Evolutionary conservation across 1,140 invertebrate species (phyloP).

Genomic region (Capitella teleta): DNA sequence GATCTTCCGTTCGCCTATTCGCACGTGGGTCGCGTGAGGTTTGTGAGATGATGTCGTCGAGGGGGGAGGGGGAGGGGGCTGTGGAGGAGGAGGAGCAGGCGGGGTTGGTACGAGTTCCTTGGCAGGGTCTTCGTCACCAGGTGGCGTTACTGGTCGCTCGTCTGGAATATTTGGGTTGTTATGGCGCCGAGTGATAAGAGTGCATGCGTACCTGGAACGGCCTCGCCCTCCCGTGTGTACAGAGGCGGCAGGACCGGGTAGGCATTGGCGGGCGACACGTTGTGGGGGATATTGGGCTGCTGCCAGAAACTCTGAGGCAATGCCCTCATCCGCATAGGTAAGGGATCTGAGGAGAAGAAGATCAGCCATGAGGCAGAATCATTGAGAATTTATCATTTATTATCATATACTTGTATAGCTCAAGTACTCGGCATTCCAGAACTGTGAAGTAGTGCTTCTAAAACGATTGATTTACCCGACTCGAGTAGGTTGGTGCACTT

Average conservation of each 20-base stretch:
- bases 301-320: conserved; percentile 50
- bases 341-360: conserved; percentile 36
- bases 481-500: too few species aligned
- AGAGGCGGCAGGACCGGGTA: conserved; percentile 43
- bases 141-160: conserved; percentile 40
- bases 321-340: conserved; percentile 47
- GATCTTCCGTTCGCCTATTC: conserved; percentile 28
- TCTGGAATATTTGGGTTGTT: conserved; percentile 22
- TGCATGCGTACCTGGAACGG: neutral
- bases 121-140: conserved; percentile 26
- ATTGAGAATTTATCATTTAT: too few species aligned
- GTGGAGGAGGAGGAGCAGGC: too few species aligned
- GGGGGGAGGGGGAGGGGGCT: too few species aligned
- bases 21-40: conserved; percentile 13
- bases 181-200: conserved; percentile 1
- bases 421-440: too few species aligned
- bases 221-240: conserved; percentile 29
- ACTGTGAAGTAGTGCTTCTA: too few species aligned
- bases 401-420: too few species aligned
- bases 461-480: too few species aligned
- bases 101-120: too few species aligned
- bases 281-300: conserved; percentile 45
- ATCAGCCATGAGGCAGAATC: too few species aligned
- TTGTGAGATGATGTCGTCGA: too few species aligned
- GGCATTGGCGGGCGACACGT: conserved; percentile 39